Percentiles rank a stretch among this genome's conserved stretches.
Conservation (phyloP, 2,113 vertebrate species). For the Callorhinus ursinus region DNA sequence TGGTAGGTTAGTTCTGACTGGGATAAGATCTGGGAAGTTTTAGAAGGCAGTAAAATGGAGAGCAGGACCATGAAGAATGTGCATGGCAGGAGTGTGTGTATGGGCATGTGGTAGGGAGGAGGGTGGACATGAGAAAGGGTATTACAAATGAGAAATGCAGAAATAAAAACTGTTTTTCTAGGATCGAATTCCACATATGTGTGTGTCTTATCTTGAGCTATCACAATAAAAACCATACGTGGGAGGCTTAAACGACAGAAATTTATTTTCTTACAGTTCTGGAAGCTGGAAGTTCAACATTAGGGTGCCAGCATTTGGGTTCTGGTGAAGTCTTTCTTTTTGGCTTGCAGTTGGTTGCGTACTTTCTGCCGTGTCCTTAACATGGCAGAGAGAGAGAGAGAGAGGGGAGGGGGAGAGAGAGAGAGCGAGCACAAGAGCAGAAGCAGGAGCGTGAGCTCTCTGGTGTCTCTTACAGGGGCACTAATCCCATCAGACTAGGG, state of each 20-base stretch:
- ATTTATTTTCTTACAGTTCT: neutral
- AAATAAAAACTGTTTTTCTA: neutral
- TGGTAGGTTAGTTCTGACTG: neutral
- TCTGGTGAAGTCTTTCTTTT: neutral
- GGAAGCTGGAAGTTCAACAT: neutral
- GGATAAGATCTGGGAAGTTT: neutral
- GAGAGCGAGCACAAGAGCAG: fast-evolving
- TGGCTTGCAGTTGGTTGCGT: neutral
- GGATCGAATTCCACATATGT: neutral
- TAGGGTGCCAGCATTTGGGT: neutral
- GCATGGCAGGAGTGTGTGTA: neutral
- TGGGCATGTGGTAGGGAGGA: neutral
- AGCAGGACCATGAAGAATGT: neutral
- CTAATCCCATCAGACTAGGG: neutral
- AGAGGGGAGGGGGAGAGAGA: too few relatives aligned
- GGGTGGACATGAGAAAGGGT: neutral
- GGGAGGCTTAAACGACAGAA: neutral
- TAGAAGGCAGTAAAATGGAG: neutral
- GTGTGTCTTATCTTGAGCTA: neutral
- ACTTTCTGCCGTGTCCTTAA: too few relatives aligned
- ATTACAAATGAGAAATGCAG: neutral
- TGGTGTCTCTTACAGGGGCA: neutral
- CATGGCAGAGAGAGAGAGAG: neutral
- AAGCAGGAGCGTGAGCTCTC: neutral
- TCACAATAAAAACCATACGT: neutral